Evolutionary conservation across 2,113 vertebrate genomes (phyloP).

Genomic region (Lipotes vexillifer): DNA sequence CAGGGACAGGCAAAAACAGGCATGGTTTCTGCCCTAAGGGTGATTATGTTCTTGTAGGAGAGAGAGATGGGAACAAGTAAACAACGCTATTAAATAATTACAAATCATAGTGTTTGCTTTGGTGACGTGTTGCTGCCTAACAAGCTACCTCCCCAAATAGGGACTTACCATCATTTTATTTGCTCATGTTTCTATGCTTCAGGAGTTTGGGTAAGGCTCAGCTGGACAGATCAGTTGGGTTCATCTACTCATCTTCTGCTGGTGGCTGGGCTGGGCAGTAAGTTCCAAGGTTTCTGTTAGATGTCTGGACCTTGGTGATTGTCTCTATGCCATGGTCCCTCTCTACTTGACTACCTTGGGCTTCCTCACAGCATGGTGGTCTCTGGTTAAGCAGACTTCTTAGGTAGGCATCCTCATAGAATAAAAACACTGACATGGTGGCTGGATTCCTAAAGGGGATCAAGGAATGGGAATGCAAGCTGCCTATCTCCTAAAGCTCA

Average conservation of each 20-base stretch:
- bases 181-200: neutral
- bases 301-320: neutral
- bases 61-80: neutral
- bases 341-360: neutral
- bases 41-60: neutral
- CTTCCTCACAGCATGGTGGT: neutral
- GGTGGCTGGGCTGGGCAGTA: neutral
- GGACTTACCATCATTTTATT: neutral
- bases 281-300: neutral
- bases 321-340: fast-evolving
- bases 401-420: neutral
- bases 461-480: neutral
- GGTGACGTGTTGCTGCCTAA: neutral
- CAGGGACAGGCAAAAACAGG: neutral
- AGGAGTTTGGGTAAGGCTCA: neutral
- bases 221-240: neutral
- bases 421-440: fast-evolving
- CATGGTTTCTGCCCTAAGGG: neutral
- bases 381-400: neutral
- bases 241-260: neutral
- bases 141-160: neutral
- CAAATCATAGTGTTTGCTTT: neutral
- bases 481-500: neutral
- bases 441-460: neutral
- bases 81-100: neutral